Percentiles rank a stretch among this genome's conserved stretches.
Conservation (phyloP, 1,140 invertebrate species). For the Heliconius himera region DNA sequence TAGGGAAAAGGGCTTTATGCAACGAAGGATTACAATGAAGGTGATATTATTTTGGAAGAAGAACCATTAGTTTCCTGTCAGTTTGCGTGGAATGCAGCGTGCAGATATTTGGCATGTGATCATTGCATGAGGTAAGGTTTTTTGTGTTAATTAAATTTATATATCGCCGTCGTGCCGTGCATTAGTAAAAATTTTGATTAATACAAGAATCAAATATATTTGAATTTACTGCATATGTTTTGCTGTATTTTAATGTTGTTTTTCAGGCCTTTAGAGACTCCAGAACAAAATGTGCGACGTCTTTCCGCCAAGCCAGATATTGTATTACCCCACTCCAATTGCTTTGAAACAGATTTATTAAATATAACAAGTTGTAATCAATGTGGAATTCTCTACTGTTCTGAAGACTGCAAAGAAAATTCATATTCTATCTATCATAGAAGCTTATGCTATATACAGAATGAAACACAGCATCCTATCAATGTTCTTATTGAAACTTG, state of each 20-base stretch:
- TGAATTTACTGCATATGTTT: no score
- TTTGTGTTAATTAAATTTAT: slow-evolving; percentile 8
- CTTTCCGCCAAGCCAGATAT: slow-evolving; percentile 86
- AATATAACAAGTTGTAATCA: slow-evolving; percentile 86
- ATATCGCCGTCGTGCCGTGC: neutral
- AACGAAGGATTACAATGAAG: slow-evolving; percentile 85
- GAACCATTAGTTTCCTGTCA: slow-evolving; percentile 93
- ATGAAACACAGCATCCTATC: slow-evolving; percentile 88
- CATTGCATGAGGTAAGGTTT: slow-evolving; percentile 90
- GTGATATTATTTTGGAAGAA: slow-evolving; percentile 93
- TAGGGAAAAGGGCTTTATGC: slow-evolving; percentile 95
- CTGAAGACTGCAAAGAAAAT: slow-evolving; percentile 85
- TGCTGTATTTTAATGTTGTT: neutral
- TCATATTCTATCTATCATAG: slow-evolving; percentile 91
- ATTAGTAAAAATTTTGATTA: neutral
- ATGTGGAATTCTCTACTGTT: slow-evolving; percentile 93
- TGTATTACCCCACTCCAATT: slow-evolving; percentile 89
- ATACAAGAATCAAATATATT: no score
- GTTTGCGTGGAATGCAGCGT: slow-evolving; percentile 96
- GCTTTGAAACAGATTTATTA: slow-evolving; percentile 85
- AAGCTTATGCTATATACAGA: slow-evolving; percentile 85
- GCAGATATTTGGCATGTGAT: slow-evolving; percentile 94
- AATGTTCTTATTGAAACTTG: slow-evolving; percentile 90
- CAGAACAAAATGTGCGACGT: slow-evolving; percentile 92
- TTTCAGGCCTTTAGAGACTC: slow-evolving; percentile 89